Evolutionary conservation across 2,888 invertebrate genomes (phyloP).

Genomic region (Spatulosminthurus flaviceps): DNA sequence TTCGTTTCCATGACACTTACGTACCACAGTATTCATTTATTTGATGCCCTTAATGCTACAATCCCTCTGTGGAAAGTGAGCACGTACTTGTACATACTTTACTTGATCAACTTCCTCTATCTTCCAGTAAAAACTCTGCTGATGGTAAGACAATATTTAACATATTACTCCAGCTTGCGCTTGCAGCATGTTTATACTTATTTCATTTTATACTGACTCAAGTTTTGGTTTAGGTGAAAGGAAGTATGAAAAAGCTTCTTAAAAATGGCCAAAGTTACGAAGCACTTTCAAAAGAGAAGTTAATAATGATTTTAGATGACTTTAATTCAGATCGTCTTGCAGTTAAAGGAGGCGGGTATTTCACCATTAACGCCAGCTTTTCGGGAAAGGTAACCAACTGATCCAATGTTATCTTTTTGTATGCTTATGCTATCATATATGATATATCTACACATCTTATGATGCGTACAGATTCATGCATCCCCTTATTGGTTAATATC

Average conservation of each 20-base stretch:
- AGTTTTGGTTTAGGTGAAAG: background rate
- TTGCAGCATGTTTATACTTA: too few relatives aligned
- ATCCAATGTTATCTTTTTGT: too few relatives aligned
- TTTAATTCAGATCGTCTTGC: conserved; percentile 9
- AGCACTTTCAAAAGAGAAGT: background rate
- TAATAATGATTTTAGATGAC: conserved; percentile 1
- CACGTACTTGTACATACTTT: conserved; percentile 25
- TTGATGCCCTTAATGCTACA: conserved; percentile 12
- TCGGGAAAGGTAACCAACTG: conserved; percentile 19
- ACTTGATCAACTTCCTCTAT: conserved; percentile 24
- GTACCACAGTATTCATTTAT: conserved; percentile 31
- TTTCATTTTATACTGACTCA: too few relatives aligned
- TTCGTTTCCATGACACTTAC: conserved; percentile 31
- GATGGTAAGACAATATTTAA: conserved; percentile 1
- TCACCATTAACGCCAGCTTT: conserved; percentile 15
- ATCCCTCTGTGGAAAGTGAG: conserved; percentile 22
- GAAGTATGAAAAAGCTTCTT: conserved; percentile 3
- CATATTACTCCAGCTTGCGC: too few relatives aligned
- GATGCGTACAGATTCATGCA: too few relatives aligned
- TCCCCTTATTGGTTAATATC: too few relatives aligned
- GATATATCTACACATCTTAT: too few relatives aligned
- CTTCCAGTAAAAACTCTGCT: conserved; percentile 23
- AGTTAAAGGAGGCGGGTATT: conserved; percentile 12
- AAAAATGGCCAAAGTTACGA: background rate
- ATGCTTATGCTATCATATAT: too few relatives aligned